A percentile compares a stretch with the other conserved stretches of the same genome.
Evolutionary conservation across 2,888 invertebrate species (phyloP).

Genomic region (Caenorhabditis doughertyi): DNA sequence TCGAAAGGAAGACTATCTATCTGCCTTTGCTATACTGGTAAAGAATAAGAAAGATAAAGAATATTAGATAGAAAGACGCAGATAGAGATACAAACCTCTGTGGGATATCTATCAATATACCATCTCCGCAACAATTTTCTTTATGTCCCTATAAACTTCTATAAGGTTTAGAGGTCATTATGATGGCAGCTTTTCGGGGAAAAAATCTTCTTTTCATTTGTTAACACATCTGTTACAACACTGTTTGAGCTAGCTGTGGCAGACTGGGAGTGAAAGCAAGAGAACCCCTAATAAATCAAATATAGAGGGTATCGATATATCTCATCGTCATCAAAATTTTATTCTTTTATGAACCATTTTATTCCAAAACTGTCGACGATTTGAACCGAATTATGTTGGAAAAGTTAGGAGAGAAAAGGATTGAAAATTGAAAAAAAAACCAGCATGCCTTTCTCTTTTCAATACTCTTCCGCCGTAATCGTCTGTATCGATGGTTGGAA

Average conservation of each 20-base stretch:
- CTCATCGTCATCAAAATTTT: background rate
- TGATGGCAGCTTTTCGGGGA: background rate
- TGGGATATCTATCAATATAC: slow-evolving; percentile 4
- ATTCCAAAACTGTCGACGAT: too few relatives aligned
- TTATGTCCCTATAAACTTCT: background rate
- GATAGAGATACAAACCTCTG: slow-evolving; percentile 12
- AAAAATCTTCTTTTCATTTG: slow-evolving; percentile 16
- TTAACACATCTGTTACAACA: slow-evolving; percentile 57
- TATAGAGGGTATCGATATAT: slow-evolving; percentile 1
- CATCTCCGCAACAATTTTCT: background rate
- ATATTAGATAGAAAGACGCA: background rate
- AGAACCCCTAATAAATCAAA: slow-evolving; percentile 39
- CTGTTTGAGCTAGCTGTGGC: background rate
- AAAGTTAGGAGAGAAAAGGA: too few relatives aligned
- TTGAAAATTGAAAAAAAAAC: slow-evolving; percentile 45
- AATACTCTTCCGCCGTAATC: slow-evolving; percentile 22
- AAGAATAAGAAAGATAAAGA: background rate
- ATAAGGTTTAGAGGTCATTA: background rate
- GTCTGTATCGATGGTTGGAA: slow-evolving; percentile 25
- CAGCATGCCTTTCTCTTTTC: slow-evolving; percentile 17
- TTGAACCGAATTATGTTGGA: too few relatives aligned
- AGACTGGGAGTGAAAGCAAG: slow-evolving; percentile 6
- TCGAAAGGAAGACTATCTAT: background rate
- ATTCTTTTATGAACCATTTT: too few relatives aligned
- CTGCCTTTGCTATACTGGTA: too few relatives aligned